A percentile compares a stretch with the other conserved stretches of the same genome.
Evolutionary conservation across 2,888 invertebrate species (phyloP).

Genomic region (Acronicta alni): DNA sequence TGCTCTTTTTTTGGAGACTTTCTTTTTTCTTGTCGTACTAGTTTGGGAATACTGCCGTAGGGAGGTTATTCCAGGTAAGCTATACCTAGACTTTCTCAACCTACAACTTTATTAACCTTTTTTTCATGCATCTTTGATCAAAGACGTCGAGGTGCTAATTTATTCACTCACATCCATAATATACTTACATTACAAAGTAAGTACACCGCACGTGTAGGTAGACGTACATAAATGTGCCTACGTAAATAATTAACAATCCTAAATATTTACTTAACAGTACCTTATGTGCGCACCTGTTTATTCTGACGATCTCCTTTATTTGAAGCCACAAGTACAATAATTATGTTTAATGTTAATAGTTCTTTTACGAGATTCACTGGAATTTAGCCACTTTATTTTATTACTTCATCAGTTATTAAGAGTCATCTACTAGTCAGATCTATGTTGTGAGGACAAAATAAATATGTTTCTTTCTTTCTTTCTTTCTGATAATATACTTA

Average conservation of each 20-base stretch:
- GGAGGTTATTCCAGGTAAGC: too few relatives aligned
- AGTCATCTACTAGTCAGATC: slow-evolving; percentile 19
- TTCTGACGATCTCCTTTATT: slow-evolving; percentile 23
- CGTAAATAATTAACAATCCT: slow-evolving; percentile 38
- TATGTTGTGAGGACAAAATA: too few relatives aligned
- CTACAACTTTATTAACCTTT: not conserved
- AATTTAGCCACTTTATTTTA: slow-evolving; percentile 23
- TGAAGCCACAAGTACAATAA: slow-evolving; percentile 1
- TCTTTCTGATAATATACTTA: too few relatives aligned
- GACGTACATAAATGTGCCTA: slow-evolving; percentile 3
- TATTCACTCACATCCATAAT: not conserved
- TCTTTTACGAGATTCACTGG: slow-evolving; percentile 28
- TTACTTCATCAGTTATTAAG: slow-evolving; percentile 35
- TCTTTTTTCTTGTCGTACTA: too few relatives aligned
- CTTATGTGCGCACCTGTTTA: slow-evolving; percentile 28
- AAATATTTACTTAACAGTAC: slow-evolving; percentile 45
- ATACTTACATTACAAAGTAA: slow-evolving; percentile 8
- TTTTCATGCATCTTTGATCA: not conserved
- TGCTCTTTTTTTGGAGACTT: too few relatives aligned
- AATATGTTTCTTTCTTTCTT: too few relatives aligned
- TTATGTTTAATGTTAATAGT: slow-evolving; percentile 25
- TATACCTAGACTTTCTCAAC: too few relatives aligned
- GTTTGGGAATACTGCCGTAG: too few relatives aligned
- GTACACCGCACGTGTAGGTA: slow-evolving; percentile 11
- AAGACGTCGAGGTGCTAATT: not conserved